phyloP scores from a whole-genome alignment of 2,113 vertebrate genomes.

The Suncus etruscus region DNA sequence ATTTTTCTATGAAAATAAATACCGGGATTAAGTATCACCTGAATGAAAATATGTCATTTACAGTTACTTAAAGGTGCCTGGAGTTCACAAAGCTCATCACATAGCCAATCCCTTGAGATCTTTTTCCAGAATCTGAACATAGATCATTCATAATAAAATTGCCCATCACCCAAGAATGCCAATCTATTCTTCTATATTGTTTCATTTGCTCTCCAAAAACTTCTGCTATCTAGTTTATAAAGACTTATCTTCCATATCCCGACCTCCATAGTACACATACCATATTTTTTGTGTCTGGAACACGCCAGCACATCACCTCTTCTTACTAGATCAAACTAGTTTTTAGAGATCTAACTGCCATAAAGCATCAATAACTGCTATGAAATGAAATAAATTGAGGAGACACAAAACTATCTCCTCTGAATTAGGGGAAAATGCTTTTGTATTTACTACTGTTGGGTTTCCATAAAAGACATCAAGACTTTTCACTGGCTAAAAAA shows the following conservation, averaged over 20 bases:
- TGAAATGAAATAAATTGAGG: conserved; percentile 1
- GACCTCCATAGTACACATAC: not conserved
- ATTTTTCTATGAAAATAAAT: not conserved
- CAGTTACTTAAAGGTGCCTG: not conserved
- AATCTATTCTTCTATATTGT: not conserved
- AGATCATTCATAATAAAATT: not conserved
- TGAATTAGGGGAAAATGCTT: conserved; percentile 1
- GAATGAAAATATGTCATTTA: not conserved
- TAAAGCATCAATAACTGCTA: not conserved
- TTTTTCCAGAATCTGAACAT: not conserved
- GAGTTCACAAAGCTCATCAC: not conserved
- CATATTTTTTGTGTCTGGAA: not conserved
- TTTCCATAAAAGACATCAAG: not conserved
- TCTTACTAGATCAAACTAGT: not conserved
- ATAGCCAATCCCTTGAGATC: not conserved
- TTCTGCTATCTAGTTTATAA: not conserved
- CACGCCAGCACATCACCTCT: not conserved
- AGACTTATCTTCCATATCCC: not conserved
- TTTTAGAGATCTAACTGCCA: not conserved
- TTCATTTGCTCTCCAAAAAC: not conserved
- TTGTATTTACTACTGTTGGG: not conserved
- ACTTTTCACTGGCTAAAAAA: conserved; percentile 31
- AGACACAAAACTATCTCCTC: not conserved
- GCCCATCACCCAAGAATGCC: not conserved
- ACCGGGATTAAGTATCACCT: not conserved